Evolutionary conservation across 1,140 invertebrate genomes (phyloP).

Genomic region (Scylla paramamosain): DNA sequence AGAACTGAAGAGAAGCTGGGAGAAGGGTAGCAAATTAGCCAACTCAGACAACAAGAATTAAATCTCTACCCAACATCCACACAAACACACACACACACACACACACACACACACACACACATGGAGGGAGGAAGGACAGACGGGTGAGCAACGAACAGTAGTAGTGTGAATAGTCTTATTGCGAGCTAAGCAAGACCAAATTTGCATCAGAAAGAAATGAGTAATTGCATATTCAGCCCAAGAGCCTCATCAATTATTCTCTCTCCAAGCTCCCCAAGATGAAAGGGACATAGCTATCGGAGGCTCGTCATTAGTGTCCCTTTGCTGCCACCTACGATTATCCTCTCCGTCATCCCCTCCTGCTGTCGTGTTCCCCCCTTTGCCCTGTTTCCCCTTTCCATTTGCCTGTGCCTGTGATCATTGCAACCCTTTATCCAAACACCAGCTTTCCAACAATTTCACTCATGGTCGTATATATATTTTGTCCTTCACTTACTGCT

Average conservation of each 20-base stretch:
- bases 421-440: background rate
- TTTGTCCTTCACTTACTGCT: too few relatives aligned
- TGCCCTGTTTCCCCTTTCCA: background rate
- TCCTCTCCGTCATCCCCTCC: background rate
- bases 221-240: constrained; percentile 1
- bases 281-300: background rate
- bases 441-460: background rate
- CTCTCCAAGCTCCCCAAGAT: background rate
- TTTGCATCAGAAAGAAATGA: background rate
- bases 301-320: constrained; percentile 7
- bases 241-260: background rate
- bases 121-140: background rate
- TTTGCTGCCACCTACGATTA: background rate
- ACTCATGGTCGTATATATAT: background rate
- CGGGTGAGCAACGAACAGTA: background rate
- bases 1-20: too few relatives aligned
- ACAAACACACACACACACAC: background rate
- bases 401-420: background rate
- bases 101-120: background rate
- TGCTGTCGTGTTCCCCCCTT: background rate
- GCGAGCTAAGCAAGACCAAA: background rate
- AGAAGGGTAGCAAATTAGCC: too few relatives aligned
- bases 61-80: background rate
- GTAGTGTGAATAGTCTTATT: background rate
- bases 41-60: too few relatives aligned